phyloP scores from a whole-genome alignment of 2,888 invertebrate species.

The Chelonus formosanus region DNA sequence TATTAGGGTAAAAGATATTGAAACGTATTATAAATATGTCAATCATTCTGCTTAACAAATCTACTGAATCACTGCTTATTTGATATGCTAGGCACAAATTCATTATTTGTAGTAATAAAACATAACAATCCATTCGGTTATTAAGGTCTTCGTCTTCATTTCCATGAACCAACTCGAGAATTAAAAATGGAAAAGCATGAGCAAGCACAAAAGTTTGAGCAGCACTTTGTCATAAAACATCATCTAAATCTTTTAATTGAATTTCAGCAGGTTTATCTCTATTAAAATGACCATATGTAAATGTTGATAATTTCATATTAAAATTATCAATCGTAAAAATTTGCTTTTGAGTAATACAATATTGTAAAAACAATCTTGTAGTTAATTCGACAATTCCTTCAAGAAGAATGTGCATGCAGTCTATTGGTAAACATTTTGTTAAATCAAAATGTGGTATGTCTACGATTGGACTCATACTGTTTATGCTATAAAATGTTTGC shows the following conservation, averaged over 20 bases:
- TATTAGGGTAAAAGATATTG: conserved; percentile 7
- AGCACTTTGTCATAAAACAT: conserved; percentile 18
- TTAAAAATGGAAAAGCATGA: conserved; percentile 22
- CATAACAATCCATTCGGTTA: background rate
- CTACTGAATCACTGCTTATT: background rate
- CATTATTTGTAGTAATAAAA: conserved; percentile 11
- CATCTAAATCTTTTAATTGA: background rate
- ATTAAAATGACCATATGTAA: conserved; percentile 23
- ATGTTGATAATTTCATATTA: conserved; percentile 12
- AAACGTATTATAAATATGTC: conserved; percentile 1
- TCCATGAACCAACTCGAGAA: conserved; percentile 2
- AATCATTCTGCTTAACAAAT: conserved; percentile 11
- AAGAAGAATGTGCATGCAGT: conserved; percentile 36
- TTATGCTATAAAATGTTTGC: conserved; percentile 11
- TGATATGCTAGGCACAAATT: conserved; percentile 22
- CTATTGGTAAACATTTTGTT: conserved; percentile 25
- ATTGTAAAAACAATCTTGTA: background rate
- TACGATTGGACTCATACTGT: conserved; percentile 24
- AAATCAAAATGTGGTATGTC: conserved; percentile 27
- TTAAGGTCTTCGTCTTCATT: background rate
- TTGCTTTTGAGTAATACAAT: conserved; percentile 3
- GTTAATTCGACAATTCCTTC: conserved; percentile 29
- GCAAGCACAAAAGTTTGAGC: conserved; percentile 14
- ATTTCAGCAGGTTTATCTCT: conserved; percentile 24
- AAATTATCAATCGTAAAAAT: conserved; percentile 22